Conservation (phyloP, 2,113 vertebrate species). For the Lepisosteus osseus region DNA sequence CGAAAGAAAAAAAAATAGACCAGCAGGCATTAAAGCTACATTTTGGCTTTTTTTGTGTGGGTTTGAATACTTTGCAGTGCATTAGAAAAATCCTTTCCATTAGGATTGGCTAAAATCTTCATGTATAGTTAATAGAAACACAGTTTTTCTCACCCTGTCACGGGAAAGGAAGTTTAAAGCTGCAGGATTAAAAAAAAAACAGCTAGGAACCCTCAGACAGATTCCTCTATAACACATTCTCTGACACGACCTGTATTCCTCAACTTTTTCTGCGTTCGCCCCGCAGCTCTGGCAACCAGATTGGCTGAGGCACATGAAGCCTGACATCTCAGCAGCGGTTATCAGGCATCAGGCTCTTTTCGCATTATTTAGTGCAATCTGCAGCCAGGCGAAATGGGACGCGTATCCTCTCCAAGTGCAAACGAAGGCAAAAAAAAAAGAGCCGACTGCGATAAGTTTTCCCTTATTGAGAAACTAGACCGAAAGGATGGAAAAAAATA, state of each 20-base stretch:
- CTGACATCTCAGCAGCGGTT: slow-evolving; percentile 37
- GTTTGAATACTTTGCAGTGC: no score
- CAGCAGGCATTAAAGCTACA: no score
- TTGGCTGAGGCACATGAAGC: slow-evolving; percentile 34
- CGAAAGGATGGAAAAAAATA: neutral
- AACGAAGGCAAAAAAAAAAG: slow-evolving; percentile 2
- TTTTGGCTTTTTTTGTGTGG: no score
- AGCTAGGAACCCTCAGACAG: neutral
- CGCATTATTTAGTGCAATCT: slow-evolving; percentile 35
- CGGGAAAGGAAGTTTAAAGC: neutral
- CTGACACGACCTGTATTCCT: neutral
- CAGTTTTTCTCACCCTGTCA: no score
- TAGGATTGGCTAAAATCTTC: no score
- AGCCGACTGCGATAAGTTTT: neutral
- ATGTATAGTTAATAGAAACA: no score
- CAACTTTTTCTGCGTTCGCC: neutral
- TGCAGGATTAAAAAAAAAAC: neutral
- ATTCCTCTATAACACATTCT: neutral
- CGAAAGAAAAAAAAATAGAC: no score
- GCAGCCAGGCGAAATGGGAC: slow-evolving; percentile 7
- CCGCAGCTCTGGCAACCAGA: slow-evolving; percentile 30
- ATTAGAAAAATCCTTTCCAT: no score
- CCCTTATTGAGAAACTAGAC: neutral
- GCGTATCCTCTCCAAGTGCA: neutral
- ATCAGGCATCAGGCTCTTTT: slow-evolving; percentile 29